Percentiles rank a stretch among this genome's conserved stretches.
These are phyloP conservation scores for Drosophila baimaii DNA, from an alignment of 1,140 invertebrate species.

Conservation along the genomic window DNA sequence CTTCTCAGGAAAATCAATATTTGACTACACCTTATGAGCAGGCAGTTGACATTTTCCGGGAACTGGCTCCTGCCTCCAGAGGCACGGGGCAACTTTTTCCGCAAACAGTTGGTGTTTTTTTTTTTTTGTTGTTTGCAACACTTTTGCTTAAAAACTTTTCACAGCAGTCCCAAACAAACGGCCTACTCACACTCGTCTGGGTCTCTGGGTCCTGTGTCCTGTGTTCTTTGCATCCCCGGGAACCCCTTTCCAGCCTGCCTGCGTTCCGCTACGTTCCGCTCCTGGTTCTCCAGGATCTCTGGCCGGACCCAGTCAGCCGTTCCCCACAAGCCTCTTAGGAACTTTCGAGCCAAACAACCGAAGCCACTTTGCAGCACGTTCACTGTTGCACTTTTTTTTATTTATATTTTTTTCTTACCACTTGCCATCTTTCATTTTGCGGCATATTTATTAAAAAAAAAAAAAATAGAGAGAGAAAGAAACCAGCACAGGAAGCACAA, in stretches of 20 bases:
- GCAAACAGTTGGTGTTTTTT: conserved; percentile 53
- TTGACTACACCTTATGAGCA: conserved; percentile 36
- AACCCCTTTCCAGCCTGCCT: conserved; percentile 1
- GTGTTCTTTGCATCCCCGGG: conserved; percentile 9
- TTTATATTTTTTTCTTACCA: conserved; percentile 45
- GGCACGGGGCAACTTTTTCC: conserved; percentile 45
- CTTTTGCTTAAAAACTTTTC: conserved; percentile 62
- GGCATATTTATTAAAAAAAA: conserved; percentile 72
- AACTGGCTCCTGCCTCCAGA: neutral
- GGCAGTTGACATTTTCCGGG: conserved; percentile 49
- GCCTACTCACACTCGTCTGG: conserved; percentile 24
- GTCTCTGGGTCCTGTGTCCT: conserved; percentile 3
- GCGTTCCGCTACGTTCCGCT: conserved; percentile 5
- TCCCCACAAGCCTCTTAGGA: conserved; percentile 59
- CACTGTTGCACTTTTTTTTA: conserved; percentile 65
- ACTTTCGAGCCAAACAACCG: conserved; percentile 68
- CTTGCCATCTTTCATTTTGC: conserved; percentile 68
- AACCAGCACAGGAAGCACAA: conserved; percentile 30
- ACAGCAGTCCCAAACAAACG: conserved; percentile 51
- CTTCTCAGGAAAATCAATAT: conserved; percentile 31
- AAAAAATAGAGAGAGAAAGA: no score
- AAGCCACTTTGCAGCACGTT: conserved; percentile 71
- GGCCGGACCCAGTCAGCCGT: conserved; percentile 16
- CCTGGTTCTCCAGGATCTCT: conserved; percentile 15
- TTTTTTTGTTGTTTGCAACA: conserved; percentile 43